These are phyloP conservation scores for Borostomias antarcticus DNA, from an alignment of 2,797 vertebrate species.

Conservation along the genomic window DNA sequence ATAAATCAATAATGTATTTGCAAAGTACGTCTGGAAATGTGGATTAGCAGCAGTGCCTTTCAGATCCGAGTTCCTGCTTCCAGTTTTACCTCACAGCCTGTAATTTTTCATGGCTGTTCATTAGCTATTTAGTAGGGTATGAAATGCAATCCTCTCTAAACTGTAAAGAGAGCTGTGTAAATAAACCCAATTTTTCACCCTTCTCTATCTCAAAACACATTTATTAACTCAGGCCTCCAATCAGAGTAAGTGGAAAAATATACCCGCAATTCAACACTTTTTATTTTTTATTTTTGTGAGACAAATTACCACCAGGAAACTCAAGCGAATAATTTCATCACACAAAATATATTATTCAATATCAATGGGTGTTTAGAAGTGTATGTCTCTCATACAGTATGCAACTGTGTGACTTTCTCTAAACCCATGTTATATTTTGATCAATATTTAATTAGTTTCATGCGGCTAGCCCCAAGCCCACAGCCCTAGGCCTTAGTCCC, in stretches of 20 bases:
- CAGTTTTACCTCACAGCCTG: conserved; percentile 15
- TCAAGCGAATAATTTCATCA: not conserved
- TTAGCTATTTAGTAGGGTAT: conserved; percentile 50
- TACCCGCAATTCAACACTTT: conserved; percentile 10
- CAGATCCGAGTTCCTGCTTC: conserved; percentile 26
- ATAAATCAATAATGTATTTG: conserved; percentile 25
- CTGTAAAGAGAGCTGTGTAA: conserved; percentile 48
- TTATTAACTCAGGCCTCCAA: conserved; percentile 31
- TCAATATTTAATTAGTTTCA: conserved; percentile 7
- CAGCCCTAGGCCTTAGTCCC: not conserved
- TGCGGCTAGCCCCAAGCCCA: not conserved
- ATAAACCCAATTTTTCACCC: conserved; percentile 43
- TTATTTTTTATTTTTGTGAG: not conserved
- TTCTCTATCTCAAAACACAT: conserved; percentile 21
- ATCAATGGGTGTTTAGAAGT: not conserved
- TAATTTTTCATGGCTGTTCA: conserved; percentile 36
- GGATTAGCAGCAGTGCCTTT: conserved; percentile 21
- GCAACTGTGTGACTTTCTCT: not conserved
- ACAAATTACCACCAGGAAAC: conserved; percentile 10
- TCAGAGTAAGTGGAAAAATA: conserved; percentile 29
- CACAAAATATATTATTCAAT: conserved; percentile 1
- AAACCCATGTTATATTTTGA: not conserved
- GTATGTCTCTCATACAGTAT: not conserved
- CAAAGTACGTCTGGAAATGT: conserved; percentile 13
- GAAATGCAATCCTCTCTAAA: conserved; percentile 55